Evolutionary conservation across 2,888 invertebrate genomes (phyloP).

Genomic region (Aspidapion aeneum): DNA sequence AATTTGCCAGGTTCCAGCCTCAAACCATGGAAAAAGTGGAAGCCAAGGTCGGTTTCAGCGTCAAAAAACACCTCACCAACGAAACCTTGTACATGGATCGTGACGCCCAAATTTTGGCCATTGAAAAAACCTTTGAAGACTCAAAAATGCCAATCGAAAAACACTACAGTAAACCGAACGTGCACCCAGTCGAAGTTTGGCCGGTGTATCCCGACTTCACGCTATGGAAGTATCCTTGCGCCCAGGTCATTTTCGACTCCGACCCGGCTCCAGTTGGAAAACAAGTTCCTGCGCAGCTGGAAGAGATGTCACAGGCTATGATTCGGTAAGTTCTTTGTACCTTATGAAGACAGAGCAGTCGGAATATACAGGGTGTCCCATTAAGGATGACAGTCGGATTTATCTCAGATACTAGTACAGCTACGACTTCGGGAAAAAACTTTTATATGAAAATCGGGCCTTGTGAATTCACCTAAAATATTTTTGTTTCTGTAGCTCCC

Average conservation of each 20-base stretch:
- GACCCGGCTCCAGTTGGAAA: conserved; percentile 93
- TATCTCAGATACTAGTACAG: no score
- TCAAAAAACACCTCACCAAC: conserved; percentile 86
- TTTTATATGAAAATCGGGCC: no score
- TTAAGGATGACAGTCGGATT: no score
- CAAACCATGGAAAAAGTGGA: conserved; percentile 97
- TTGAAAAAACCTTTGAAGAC: conserved; percentile 95
- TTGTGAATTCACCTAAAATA: no score
- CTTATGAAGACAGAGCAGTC: no score
- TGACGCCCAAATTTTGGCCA: conserved; percentile 95
- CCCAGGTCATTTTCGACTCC: conserved; percentile 96
- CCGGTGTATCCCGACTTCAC: conserved; percentile 94
- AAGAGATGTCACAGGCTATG: conserved; percentile 99
- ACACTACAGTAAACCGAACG: conserved; percentile 96
- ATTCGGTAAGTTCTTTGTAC: conserved; percentile 87
- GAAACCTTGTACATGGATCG: conserved; percentile 95
- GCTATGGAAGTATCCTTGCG: conserved; percentile 97
- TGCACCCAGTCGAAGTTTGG: conserved; percentile 84
- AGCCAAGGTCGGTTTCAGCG: conserved; percentile 97
- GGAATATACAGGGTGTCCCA: no score
- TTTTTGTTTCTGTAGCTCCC: no score
- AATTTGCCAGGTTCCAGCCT: conserved; percentile 93
- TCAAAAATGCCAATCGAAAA: conserved; percentile 79
- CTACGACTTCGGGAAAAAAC: no score
- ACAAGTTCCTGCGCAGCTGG: conserved; percentile 82